Evolutionary conservation across 2,888 invertebrate species (phyloP).

Genomic region (Cerastis rubricosa): DNA sequence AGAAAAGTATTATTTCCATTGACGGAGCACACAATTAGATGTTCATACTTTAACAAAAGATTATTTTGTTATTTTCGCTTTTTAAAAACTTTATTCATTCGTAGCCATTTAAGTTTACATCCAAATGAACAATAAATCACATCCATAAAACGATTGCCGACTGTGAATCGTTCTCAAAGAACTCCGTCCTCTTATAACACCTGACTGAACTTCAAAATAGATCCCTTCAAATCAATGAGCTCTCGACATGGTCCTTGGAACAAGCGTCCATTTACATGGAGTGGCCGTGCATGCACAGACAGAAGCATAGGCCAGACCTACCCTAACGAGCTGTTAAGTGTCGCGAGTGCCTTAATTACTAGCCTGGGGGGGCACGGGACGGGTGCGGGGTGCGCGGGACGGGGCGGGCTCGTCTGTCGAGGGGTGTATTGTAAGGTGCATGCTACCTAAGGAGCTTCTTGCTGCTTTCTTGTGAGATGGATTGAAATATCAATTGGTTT

Average conservation of each 20-base stretch:
- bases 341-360: conserved; percentile 81
- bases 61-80: neutral
- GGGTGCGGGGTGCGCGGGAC: neutral
- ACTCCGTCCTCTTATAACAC: conserved; percentile 12
- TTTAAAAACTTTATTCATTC: neutral
- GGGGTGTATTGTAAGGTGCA: conserved; percentile 44
- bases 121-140: neutral
- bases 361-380: conserved; percentile 34
- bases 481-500: conserved; percentile 25
- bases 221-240: conserved; percentile 31
- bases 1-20: neutral
- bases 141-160: neutral
- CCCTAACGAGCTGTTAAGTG: conserved; percentile 81
- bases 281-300: conserved; percentile 29
- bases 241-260: conserved; percentile 10
- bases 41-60: neutral
- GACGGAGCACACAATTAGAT: neutral
- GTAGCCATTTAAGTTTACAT: neutral
- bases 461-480: conserved; percentile 33
- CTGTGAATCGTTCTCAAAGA: neutral
- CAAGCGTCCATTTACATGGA: conserved; percentile 46
- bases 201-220: conserved; percentile 35
- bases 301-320: conserved; percentile 75
- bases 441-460: conserved; percentile 20
- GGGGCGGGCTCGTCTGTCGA: conserved; percentile 36